Evolutionary conservation across 2,797 vertebrate genomes (phyloP), one percentile per base, ranked within the genome.

Genomic region (Hypotaenidia philippensis): DNA sequence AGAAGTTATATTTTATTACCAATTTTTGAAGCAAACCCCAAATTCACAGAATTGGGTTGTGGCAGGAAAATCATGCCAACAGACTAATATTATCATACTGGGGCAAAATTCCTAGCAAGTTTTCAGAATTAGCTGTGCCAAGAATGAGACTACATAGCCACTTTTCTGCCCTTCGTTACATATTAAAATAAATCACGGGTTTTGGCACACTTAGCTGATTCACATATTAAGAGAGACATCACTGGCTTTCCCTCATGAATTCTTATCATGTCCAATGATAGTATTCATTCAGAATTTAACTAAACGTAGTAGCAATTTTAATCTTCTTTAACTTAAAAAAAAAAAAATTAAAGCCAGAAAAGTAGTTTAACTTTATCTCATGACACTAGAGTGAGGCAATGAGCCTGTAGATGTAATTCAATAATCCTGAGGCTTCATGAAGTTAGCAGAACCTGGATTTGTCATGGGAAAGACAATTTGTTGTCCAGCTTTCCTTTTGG

Each of bases 141-240:
- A 85, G 36, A 70, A 66, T 41, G 36, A 76, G 53, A 81, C 40
- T 34, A 32, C 19, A 57, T 2, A 64, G 66, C 14, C 40, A 21
- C 21, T 87, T 91, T 64, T 69, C 52, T 79, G 34, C 18, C 49
- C 52, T 94, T 94, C 55, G 32, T 91, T 87, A 85, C 59, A 41
- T 65, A 76, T 68, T 94, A 84, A 94, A 93, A 80, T 68, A 77
- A 93, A 91, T 68, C 13, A 76, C 10, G 1, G 1, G 32, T 36
- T 94, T 80, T 72, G 32, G 13, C 38, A 87, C 0, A 0, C 49
- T 76, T 64, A 60, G 16, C 63, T 66, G 52, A 93, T 61, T 82
- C 70, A 74, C n/a, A 34, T 83, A 85, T 77, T 65, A 94, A 71
- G 92, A 74, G 40, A 69, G 15, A 57, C 8, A 9, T 31, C 17